phyloP scores from a whole-genome alignment of 2,113 vertebrate genomes.

The Mobula hypostoma region DNA sequence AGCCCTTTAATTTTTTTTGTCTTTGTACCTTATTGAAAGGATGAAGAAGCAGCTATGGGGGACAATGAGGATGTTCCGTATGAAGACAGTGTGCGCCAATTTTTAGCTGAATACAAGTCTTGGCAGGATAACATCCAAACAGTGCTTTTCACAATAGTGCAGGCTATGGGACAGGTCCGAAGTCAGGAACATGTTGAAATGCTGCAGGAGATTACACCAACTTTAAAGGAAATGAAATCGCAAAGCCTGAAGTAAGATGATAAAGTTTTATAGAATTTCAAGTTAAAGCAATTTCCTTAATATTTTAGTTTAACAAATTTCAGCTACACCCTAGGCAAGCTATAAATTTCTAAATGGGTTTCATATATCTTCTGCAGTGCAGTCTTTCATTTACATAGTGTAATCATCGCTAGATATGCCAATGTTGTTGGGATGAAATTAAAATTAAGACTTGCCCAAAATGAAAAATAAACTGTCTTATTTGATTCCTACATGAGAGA shows the following conservation, averaged over 20 bases:
- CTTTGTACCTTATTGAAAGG: conserved; percentile 54
- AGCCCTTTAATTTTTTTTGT: background rate
- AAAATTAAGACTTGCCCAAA: background rate
- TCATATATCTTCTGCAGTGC: background rate
- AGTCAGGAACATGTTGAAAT: conserved; percentile 86
- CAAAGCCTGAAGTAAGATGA: conserved; percentile 82
- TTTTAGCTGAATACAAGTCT: conserved; percentile 88
- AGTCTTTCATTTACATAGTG: background rate
- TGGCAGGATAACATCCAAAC: conserved; percentile 99
- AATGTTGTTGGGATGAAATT: background rate
- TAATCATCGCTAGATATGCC: background rate
- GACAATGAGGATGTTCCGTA: conserved; percentile 91
- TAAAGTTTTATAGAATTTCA: background rate
- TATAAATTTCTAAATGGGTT: background rate
- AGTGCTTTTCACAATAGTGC: conserved; percentile 88
- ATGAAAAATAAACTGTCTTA: background rate
- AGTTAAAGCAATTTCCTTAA: background rate
- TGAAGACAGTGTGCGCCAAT: conserved; percentile 90
- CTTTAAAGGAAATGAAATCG: conserved; percentile 83
- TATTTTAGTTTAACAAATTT: background rate
- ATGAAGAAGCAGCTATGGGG: conserved; percentile 86
- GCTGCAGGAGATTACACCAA: conserved; percentile 89
- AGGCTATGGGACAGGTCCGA: conserved; percentile 85
- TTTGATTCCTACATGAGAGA: no score
- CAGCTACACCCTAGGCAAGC: no score